phyloP scores from a whole-genome alignment of 2,888 invertebrate species.

The Aquatica leii region DNA sequence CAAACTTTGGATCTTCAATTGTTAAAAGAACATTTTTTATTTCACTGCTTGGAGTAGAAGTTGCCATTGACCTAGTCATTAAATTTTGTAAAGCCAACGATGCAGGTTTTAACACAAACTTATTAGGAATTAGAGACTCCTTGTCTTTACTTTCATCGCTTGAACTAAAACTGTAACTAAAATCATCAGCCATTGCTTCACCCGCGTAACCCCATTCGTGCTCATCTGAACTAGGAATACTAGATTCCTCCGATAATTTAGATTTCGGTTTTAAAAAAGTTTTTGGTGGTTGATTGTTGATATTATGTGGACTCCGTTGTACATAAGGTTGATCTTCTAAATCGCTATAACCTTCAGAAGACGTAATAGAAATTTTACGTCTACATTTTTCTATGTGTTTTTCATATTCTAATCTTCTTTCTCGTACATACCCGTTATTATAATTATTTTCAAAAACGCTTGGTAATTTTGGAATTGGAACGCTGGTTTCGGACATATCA shows the following conservation, averaged over 20 bases:
- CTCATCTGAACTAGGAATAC: conserved; percentile 64
- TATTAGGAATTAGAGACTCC: conserved; percentile 32
- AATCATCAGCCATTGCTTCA: conserved; percentile 73
- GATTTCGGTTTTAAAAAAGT: conserved; percentile 52
- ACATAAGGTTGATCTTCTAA: conserved; percentile 59
- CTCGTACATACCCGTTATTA: conserved; percentile 62
- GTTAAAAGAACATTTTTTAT: conserved; percentile 67
- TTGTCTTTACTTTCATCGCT: conserved; percentile 64
- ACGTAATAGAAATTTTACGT: conserved; percentile 53
- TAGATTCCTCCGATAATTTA: conserved; percentile 47
- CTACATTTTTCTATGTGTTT: conserved; percentile 59
- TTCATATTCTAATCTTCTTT: conserved; percentile 63
- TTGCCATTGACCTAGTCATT: conserved; percentile 45
- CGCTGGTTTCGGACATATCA: conserved; percentile 67
- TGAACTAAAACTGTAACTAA: conserved; percentile 63
- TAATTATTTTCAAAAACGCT: conserved; percentile 59
- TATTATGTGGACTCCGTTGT: conserved; percentile 20
- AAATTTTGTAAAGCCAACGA: conserved; percentile 48
- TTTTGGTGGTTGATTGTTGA: conserved; percentile 43
- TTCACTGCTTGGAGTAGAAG: conserved; percentile 42
- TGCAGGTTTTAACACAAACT: conserved; percentile 36
- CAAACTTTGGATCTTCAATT: conserved; percentile 79
- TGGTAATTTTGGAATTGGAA: conserved; percentile 70
- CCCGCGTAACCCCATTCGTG: conserved; percentile 68
- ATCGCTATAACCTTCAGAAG: conserved; percentile 57